phyloP scores from a whole-genome alignment of 2,797 vertebrate species.

The Simalia tracyae region DNA sequence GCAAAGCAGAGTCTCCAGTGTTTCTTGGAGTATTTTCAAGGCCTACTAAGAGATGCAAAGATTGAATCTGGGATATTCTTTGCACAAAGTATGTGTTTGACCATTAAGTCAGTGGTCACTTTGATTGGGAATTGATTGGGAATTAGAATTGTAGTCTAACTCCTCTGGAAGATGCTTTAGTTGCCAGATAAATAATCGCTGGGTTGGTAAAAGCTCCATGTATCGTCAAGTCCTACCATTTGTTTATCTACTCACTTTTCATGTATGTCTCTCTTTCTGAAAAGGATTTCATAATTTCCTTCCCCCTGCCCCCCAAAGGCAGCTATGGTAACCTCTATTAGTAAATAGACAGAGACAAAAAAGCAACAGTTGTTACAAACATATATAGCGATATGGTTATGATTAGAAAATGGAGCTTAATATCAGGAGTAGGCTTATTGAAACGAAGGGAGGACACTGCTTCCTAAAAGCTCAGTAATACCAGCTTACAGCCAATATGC shows the following conservation, averaged over 20 bases:
- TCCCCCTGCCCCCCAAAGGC: background rate
- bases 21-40: background rate
- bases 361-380: background rate
- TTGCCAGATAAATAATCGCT: background rate
- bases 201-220: background rate
- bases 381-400: background rate
- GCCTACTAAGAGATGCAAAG: background rate
- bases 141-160: background rate
- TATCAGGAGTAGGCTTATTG: background rate
- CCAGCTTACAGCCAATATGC: background rate
- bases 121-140: background rate
- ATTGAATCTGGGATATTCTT: background rate
- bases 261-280: background rate
- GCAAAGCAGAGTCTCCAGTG: background rate
- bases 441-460: background rate
- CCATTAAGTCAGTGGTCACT: background rate
- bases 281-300: background rate
- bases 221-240: background rate
- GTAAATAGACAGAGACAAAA: background rate
- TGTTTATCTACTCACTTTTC: background rate
- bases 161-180: background rate
- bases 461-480: background rate
- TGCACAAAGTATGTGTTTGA: background rate
- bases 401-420: background rate
- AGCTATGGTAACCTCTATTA: background rate